Evolutionary conservation across 2,797 vertebrate genomes (phyloP).

Genomic region (Tenualosa thibaudeaui): DNA sequence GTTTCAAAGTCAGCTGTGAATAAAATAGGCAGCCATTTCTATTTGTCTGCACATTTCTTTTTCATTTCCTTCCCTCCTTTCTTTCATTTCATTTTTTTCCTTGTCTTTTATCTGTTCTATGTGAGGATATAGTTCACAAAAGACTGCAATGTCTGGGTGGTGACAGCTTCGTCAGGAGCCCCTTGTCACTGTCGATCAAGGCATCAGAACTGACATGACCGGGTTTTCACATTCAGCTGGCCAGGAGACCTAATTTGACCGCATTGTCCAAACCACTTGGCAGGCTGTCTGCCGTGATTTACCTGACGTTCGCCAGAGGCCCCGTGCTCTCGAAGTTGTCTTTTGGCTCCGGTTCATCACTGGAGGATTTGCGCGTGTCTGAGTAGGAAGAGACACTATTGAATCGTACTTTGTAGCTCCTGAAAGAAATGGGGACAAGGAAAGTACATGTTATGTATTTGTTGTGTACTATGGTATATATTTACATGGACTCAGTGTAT

Average conservation of each 20-base stretch:
- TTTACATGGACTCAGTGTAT: too few relatives aligned
- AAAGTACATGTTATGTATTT: neutral
- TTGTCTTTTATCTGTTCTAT: neutral
- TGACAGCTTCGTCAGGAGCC: neutral
- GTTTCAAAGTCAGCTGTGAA: neutral
- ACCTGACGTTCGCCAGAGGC: constrained; percentile 95
- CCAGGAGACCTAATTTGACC: neutral
- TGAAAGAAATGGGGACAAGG: constrained; percentile 54
- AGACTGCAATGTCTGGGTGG: neutral
- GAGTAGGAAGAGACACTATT: constrained; percentile 97
- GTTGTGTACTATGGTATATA: too few relatives aligned
- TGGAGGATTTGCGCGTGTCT: constrained; percentile 89
- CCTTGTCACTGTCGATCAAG: neutral
- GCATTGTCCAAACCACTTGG: constrained; percentile 19
- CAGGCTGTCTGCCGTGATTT: constrained; percentile 33
- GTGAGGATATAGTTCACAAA: neutral
- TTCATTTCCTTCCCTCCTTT: neutral
- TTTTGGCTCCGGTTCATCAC: constrained; percentile 84
- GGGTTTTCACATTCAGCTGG: neutral
- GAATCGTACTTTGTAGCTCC: constrained; percentile 98
- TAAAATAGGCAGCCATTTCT: neutral
- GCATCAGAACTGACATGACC: neutral
- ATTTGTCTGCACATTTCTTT: neutral
- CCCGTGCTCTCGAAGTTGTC: constrained; percentile 94
- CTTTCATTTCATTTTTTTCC: neutral